Base-by-base conservation (phyloP, 2,888 invertebrate genomes). In the Gisinianus flammeolus region DNA sequence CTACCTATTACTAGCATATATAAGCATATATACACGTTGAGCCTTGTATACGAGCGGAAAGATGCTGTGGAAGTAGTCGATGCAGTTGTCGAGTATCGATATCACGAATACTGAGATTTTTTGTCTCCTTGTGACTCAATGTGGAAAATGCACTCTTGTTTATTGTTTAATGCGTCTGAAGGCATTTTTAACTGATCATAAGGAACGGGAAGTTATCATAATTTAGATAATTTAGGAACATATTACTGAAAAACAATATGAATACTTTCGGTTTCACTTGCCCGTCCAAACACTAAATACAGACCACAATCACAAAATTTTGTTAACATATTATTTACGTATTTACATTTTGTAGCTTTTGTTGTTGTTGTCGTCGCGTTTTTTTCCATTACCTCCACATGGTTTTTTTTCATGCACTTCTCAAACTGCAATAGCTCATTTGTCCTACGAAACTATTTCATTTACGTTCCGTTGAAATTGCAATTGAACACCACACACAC, bases 131-230 rank as follows among this genome's bases (percentile, higher is more conserved):
- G 52, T 24, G 22, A 22, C 72, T 26, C 62, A n/a, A n/a, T 44
- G 8, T 44, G 44, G 44, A 44, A 16, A 19, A 44, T 44, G 44
- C 44, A 16, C 44, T 16, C 44, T 44, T n/a, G n/a, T n/a, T 44
- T 44, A 12, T 44, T 44, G 44, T 44, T 44, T 44, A 19, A 16
- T 44, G n/a, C 24, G 56, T 58, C 24, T 58, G 58, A 30, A 54
- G 22, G 58, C 58, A 68, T 68, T 66, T 68, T 68, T 70, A 52
- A n/a, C n/a, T n/a, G n/a, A n/a, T n/a, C n/a, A 44, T 44, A 33
- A 31, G 33, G 62, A 73, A 73, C 62, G 35, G 73, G 73, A 73
- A 73, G 58, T 73, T 22, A 73, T 73, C 31, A 35, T 73, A 24
- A 62, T 33, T 62, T 28, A 10, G 28, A 6, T 24, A 56, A 31